A percentile compares a stretch with the other conserved stretches of the same genome.
These are phyloP conservation scores for Melitaea cinxia DNA, from an alignment of 1,140 invertebrate genomes.

Conservation along the genomic window DNA sequence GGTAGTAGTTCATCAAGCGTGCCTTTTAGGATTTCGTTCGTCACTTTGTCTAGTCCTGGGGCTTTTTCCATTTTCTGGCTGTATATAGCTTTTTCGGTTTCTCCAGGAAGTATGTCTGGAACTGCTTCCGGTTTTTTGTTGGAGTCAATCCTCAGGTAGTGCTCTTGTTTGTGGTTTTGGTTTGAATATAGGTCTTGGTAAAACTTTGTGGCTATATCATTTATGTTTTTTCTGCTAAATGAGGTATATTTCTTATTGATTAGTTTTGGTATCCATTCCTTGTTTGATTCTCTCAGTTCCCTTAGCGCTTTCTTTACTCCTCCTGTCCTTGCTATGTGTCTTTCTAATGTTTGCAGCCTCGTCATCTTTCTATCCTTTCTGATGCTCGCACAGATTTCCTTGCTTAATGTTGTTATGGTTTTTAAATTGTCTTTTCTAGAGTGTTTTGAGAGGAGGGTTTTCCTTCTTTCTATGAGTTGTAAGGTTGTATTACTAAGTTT, in stretches of 20 bases:
- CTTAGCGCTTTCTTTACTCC: conserved; percentile 7
- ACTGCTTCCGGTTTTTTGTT: not conserved
- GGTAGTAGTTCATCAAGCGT: conserved; percentile 25
- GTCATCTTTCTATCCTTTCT: conserved; percentile 12
- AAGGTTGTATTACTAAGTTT: not conserved
- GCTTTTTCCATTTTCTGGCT: conserved; percentile 35
- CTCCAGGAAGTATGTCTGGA: not conserved
- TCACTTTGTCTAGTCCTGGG: conserved; percentile 28
- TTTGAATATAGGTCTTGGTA: not conserved
- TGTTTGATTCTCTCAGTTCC: not conserved
- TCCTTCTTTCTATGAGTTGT: conserved; percentile 7
- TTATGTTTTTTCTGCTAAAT: not conserved
- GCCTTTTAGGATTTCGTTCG: conserved; percentile 33
- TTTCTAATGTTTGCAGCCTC: not conserved
- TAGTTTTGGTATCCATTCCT: conserved; percentile 15
- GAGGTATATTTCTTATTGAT: not conserved
- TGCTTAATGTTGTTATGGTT: conserved; percentile 5
- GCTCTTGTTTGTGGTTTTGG: not conserved
- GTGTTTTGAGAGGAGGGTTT: not conserved
- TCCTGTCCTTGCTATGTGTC: conserved; percentile 6
- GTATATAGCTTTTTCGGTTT: conserved; percentile 4
- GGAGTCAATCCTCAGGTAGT: no score
- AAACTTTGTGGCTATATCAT: not conserved
- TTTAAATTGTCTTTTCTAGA: conserved; percentile 1
- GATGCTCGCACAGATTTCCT: conserved; percentile 10